These are phyloP conservation scores for Acrobasis suavella DNA, from an alignment of 2,888 invertebrate species.

Conservation along the genomic window DNA sequence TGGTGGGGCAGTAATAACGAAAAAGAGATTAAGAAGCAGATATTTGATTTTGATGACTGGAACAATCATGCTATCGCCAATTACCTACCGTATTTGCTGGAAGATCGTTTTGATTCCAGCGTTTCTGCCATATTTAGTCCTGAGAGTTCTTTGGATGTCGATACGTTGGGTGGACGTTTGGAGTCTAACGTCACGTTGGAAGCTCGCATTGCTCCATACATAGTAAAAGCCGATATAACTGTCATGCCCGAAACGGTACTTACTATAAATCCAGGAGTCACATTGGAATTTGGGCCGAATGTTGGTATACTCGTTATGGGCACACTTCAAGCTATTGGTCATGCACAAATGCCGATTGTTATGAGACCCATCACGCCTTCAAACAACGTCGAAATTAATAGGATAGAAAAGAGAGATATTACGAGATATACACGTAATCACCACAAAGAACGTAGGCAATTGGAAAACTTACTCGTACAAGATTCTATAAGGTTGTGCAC, in stretches of 20 bases:
- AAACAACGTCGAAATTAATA: constrained; percentile 61
- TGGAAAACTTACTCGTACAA: constrained; percentile 79
- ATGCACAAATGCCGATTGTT: constrained; percentile 87
- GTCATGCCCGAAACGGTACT: constrained; percentile 97
- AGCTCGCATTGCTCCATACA: constrained; percentile 86
- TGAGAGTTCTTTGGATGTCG: constrained; percentile 80
- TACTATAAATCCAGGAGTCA: constrained; percentile 93
- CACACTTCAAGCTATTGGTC: constrained; percentile 91
- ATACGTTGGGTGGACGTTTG: constrained; percentile 90
- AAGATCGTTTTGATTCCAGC: constrained; percentile 89
- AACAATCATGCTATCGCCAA: constrained; percentile 97
- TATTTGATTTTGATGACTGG: constrained; percentile 99
- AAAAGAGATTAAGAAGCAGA: constrained; percentile 88
- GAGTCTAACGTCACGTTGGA: constrained; percentile 85
- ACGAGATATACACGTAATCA: constrained; percentile 58
- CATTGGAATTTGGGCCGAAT: constrained; percentile 96
- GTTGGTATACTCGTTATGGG: constrained; percentile 98
- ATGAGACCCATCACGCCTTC: constrained; percentile 85
- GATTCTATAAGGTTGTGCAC: constrained; percentile 91
- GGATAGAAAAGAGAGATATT: constrained; percentile 66
- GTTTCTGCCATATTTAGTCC: constrained; percentile 86
- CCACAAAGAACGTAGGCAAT: constrained; percentile 73
- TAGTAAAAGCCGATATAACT: constrained; percentile 94
- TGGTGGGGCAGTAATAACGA: constrained; percentile 96
- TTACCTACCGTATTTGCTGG: constrained; percentile 93